phyloP scores from a whole-genome alignment of 1,140 invertebrate genomes.

The Trypoxylus dichotomus region DNA sequence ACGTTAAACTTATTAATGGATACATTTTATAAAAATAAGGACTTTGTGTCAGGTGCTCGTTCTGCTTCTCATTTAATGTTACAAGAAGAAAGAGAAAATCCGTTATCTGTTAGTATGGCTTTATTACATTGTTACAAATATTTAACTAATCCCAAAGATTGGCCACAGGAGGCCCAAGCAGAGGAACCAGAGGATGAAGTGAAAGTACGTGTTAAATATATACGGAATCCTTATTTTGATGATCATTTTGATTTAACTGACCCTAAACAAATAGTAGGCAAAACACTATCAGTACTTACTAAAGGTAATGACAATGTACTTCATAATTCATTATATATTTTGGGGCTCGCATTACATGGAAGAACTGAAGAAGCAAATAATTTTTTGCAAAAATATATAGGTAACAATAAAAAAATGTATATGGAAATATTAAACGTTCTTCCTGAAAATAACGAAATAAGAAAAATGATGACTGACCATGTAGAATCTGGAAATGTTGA shows the following conservation, averaged over 20 bases:
- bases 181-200: conserved; percentile 66
- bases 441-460: conserved; percentile 48
- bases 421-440: conserved; percentile 55
- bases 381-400: conserved; percentile 51
- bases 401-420: conserved; percentile 50
- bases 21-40: conserved; percentile 68
- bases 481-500: conserved; percentile 48
- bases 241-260: conserved; percentile 84
- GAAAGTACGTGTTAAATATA: conserved; percentile 75
- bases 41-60: conserved; percentile 73
- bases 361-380: conserved; percentile 64
- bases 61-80: conserved; percentile 80
- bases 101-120: conserved; percentile 68
- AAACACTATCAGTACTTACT: conserved; percentile 71
- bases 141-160: conserved; percentile 62
- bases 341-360: conserved; percentile 69
- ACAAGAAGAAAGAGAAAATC: conserved; percentile 83
- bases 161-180: conserved; percentile 54
- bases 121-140: conserved; percentile 78
- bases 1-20: conserved; percentile 82
- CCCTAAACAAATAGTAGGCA: conserved; percentile 70
- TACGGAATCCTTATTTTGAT: conserved; percentile 82
- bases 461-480: conserved; percentile 41
- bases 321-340: conserved; percentile 65
- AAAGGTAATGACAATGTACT: conserved; percentile 58